Evolutionary conservation across 23 tunicate genomes (phyloP), one percentile per base, ranked within the genome.

Genomic region (Styela clava): DNA sequence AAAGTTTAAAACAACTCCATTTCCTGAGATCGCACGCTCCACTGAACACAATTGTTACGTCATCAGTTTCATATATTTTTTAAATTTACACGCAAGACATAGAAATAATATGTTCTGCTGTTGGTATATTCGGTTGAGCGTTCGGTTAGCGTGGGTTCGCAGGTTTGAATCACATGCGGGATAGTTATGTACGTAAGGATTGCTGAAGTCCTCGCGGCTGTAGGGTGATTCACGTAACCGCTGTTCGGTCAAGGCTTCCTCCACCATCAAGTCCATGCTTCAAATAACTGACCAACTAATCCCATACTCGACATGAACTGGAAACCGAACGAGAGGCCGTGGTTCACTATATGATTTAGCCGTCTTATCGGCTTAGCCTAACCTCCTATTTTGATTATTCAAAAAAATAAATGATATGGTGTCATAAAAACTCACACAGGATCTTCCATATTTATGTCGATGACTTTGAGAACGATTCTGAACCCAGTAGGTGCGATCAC

Each of bases 351-450:
- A n/a, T n/a, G n/a, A n/a, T n/a, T n/a, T n/a, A n/a, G n/a, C n/a
- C n/a, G n/a, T n/a, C n/a, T 56, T 56, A 20, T 56, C 20, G 20
- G 63, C 20, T 56, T 18, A 18, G 63, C 20, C 63, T 56, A 18
- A 56, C 63, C 63, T 56, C 63, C 63, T 18, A 18, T 20, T 56
- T 18, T 56, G 20, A 18, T 20, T 18, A n/a, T n/a, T n/a, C n/a
- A n/a, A n/a, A n/a, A n/a, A n/a, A n/a, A n/a, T n/a, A n/a, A n/a
- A n/a, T n/a, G n/a, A n/a, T n/a, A n/a, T n/a, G n/a, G n/a, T n/a
- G n/a, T n/a, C n/a, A n/a, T n/a, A n/a, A n/a, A n/a, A n/a, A 27
- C 89, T 79, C 52, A 92, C 97, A 74, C 68, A 5, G 92, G 88
- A 52, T 77, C 80, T 69, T 92, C 97, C 67, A 84, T 37, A 51